phyloP scores from a whole-genome alignment of 1,140 invertebrate genomes.

The Triops longicaudatus region DNA sequence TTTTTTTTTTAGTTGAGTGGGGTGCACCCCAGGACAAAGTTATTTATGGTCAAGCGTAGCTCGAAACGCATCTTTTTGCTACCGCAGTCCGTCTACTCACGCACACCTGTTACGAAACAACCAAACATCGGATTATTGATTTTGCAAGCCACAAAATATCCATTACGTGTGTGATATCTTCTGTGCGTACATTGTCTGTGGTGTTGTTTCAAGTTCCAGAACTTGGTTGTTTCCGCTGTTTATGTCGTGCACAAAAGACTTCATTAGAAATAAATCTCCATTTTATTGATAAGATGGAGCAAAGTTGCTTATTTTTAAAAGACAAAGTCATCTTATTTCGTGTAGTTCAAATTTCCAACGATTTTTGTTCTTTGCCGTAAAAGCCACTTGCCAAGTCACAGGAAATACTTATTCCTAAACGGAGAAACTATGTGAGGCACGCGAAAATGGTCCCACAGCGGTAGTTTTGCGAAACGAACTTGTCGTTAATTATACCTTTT shows the following conservation, averaged over 20 bases:
- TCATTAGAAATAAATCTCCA: no score
- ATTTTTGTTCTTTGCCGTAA: neutral
- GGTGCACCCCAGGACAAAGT: neutral
- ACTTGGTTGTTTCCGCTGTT: no score
- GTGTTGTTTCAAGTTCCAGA: no score
- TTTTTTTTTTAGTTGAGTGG: neutral
- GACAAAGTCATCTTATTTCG: neutral
- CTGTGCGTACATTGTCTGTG: no score
- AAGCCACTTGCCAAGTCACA: neutral
- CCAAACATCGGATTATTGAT: constrained; percentile 1
- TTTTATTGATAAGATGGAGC: no score
- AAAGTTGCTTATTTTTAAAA: neutral
- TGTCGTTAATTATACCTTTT: neutral
- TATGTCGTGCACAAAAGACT: no score
- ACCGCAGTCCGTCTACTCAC: neutral
- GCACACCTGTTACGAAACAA: neutral
- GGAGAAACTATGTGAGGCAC: neutral
- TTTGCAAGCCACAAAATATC: neutral
- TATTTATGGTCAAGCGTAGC: neutral
- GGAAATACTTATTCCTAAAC: neutral
- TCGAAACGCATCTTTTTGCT: neutral
- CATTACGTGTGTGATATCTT: neutral
- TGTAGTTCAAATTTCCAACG: neutral
- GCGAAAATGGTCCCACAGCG: neutral
- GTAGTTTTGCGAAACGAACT: neutral